Evolutionary conservation across 2,888 invertebrate genomes (phyloP).

Genomic region (Scaptomyza cyrtandrae): DNA sequence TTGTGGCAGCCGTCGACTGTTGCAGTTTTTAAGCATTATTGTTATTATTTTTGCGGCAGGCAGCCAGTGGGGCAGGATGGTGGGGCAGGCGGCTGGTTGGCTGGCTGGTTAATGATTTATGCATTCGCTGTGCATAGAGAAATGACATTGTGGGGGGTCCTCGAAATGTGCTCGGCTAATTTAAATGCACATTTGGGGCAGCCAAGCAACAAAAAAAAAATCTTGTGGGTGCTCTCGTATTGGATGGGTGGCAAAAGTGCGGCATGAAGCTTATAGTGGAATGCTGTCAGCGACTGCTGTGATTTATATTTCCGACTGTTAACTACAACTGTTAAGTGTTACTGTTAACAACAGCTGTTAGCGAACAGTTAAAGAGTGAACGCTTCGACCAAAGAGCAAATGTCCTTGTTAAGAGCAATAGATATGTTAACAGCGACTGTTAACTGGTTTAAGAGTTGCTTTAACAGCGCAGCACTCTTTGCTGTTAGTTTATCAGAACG

Average conservation of each 20-base stretch:
- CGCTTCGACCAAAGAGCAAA: conserved; percentile 44
- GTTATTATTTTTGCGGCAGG: conserved; percentile 71
- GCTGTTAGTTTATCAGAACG: conserved; percentile 8
- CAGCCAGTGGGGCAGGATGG: neutral
- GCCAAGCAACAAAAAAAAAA: neutral
- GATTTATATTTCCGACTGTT: conserved; percentile 54
- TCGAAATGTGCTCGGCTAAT: conserved; percentile 54
- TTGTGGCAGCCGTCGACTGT: conserved; percentile 67
- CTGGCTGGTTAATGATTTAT: conserved; percentile 76
- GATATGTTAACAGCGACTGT: conserved; percentile 26
- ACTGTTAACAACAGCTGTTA: neutral
- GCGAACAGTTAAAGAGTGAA: conserved; percentile 17
- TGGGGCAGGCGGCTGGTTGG: conserved; percentile 3
- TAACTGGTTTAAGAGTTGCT: conserved; percentile 40
- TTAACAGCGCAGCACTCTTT: conserved; percentile 37
- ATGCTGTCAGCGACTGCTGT: conserved; percentile 56
- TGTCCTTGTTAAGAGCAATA: conserved; percentile 28
- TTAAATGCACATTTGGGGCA: conserved; percentile 78
- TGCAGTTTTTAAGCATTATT: conserved; percentile 75
- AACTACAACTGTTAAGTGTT: conserved; percentile 4
- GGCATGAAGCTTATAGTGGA: conserved; percentile 2
- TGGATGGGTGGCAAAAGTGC: neutral
- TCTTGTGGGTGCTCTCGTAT: too few relatives aligned
- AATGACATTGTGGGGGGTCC: conserved; percentile 58
- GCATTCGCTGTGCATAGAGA: conserved; percentile 73